Evolutionary conservation across 2,797 vertebrate species (phyloP).

Genomic region (Lepilemur septentrionalis): DNA sequence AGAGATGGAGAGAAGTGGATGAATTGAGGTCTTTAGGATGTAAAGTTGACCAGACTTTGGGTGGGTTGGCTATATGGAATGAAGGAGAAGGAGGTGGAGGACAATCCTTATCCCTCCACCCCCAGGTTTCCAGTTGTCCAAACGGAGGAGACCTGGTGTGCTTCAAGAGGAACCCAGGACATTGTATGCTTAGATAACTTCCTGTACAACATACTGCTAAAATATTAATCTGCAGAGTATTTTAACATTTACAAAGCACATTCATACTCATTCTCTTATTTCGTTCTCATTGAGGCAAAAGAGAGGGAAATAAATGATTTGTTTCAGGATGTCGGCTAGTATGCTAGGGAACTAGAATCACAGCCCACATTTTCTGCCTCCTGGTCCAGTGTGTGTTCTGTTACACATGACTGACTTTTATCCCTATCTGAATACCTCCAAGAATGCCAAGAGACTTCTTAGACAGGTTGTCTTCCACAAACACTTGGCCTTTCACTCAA

Average conservation of each 20-base stretch:
- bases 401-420: background rate
- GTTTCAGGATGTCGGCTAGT: background rate
- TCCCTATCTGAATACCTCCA: background rate
- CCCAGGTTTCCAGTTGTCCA: background rate
- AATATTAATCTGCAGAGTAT: no score
- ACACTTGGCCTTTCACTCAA: background rate
- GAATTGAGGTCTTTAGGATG: background rate
- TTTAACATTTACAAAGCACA: background rate
- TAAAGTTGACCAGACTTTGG: background rate
- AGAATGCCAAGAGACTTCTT: background rate
- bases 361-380: background rate
- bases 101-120: background rate
- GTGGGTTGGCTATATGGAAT: background rate
- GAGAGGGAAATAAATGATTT: background rate
- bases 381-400: background rate
- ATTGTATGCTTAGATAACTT: background rate
- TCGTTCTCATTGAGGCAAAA: background rate
- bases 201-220: background rate
- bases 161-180: background rate
- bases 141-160: rapidly evolving
- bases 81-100: background rate
- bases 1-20: background rate
- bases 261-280: background rate
- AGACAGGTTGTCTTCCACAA: background rate
- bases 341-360: background rate